A percentile compares a stretch with the other conserved stretches of the same genome.
phyloP scores from a whole-genome alignment of 2,888 invertebrate species.

The Megalurothrips usitatus region DNA sequence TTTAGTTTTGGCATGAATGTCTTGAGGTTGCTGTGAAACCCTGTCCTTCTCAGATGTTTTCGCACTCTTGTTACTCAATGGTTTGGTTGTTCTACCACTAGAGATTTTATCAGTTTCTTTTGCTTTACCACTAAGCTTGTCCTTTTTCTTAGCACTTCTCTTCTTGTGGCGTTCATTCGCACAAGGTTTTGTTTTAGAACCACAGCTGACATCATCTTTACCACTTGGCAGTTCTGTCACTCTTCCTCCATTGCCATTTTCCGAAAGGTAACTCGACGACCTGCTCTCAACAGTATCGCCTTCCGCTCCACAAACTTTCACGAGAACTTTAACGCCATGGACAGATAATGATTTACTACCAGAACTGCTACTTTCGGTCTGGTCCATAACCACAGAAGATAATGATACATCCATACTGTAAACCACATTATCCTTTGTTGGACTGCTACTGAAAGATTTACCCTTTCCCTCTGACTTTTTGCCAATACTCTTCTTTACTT shows the following conservation, averaged over 20 bases:
- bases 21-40: background rate
- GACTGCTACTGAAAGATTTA: background rate
- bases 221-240: background rate
- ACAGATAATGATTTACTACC: background rate
- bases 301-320: background rate
- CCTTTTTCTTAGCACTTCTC: background rate
- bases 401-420: constrained; percentile 2
- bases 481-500: no score
- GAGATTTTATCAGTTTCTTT: background rate
- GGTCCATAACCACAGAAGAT: background rate
- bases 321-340: background rate
- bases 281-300: background rate
- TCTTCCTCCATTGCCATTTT: background rate
- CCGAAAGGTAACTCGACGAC: background rate
- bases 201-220: background rate
- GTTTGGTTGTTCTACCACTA: background rate
- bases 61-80: background rate
- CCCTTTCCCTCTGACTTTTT: background rate
- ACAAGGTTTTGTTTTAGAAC: background rate
- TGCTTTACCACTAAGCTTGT: background rate
- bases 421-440: background rate
- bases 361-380: constrained; percentile 2
- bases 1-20: background rate
- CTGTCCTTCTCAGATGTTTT: background rate
- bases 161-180: background rate